Evolutionary conservation across 2,113 vertebrate genomes (phyloP).

Genomic region (Platycercus adscitus): DNA sequence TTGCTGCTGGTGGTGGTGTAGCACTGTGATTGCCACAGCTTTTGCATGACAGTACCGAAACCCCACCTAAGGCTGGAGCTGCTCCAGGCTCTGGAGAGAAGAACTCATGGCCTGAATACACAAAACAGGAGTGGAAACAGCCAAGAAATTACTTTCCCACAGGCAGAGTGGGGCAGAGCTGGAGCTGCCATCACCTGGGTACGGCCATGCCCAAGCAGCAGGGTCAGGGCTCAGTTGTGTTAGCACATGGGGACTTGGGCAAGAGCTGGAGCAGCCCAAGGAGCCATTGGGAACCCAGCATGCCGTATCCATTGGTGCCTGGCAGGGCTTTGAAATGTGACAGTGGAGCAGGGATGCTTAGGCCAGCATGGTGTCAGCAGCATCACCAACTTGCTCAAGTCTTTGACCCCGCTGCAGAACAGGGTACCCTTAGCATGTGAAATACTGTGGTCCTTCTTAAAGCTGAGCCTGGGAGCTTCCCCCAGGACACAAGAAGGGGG

Average conservation of each 20-base stretch:
- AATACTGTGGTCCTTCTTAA: not conserved
- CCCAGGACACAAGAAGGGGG: fast-evolving
- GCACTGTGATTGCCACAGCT: conserved; percentile 33
- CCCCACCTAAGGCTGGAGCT: conserved; percentile 56
- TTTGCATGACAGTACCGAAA: conserved; percentile 45
- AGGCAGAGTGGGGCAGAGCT: conserved; percentile 19
- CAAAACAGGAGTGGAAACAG: conserved; percentile 50
- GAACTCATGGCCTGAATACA: conserved; percentile 54
- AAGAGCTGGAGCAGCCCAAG: not conserved
- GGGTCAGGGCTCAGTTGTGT: not conserved
- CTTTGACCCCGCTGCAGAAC: not conserved
- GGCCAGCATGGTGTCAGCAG: fast-evolving
- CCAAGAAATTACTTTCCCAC: conserved; percentile 44
- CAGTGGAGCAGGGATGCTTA: not conserved
- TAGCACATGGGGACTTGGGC: not conserved
- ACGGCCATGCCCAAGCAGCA: fast-evolving
- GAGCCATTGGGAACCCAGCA: not conserved
- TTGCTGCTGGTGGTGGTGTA: not conserved
- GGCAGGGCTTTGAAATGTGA: not conserved
- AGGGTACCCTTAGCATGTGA: fast-evolving
- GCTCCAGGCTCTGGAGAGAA: conserved; percentile 39
- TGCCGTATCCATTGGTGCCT: not conserved
- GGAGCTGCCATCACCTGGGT: fast-evolving
- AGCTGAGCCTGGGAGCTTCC: not conserved
- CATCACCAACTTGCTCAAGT: not conserved